These are phyloP conservation scores for Rhinophrynus dorsalis DNA, from an alignment of 2,797 vertebrate genomes.

Conservation along the genomic window DNA sequence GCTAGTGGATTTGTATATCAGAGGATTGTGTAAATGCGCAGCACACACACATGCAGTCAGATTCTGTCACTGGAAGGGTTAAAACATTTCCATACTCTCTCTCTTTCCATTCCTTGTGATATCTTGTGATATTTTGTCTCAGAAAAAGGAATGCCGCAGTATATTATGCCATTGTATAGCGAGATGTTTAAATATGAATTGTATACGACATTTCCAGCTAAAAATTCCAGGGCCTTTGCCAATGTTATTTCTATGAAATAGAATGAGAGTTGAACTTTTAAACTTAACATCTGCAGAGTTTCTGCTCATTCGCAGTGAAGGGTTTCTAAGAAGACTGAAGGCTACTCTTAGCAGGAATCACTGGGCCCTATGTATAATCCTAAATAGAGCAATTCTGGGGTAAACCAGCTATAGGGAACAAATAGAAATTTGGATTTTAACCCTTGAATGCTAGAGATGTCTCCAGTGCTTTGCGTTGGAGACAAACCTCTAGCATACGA, in stretches of 20 bases:
- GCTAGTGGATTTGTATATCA: too few species aligned
- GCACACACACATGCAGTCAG: too few species aligned
- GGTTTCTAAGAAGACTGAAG: constrained; percentile 17
- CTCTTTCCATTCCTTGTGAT: not conserved
- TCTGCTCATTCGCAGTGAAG: constrained; percentile 14
- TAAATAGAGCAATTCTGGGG: too few species aligned
- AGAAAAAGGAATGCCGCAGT: constrained; percentile 13
- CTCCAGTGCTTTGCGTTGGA: too few species aligned
- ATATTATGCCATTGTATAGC: constrained; percentile 28
- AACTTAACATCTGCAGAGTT: constrained; percentile 33
- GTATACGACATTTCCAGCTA: constrained; percentile 39
- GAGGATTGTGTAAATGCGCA: too few species aligned
- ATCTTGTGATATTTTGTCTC: constrained; percentile 31
- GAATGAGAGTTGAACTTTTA: constrained; percentile 39
- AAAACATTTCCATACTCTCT: not conserved
- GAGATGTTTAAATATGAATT: constrained; percentile 30
- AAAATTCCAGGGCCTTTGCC: constrained; percentile 37
- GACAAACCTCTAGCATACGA: too few species aligned
- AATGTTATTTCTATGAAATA: constrained; percentile 42
- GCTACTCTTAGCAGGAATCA: not conserved
- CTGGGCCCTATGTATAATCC: too few species aligned
- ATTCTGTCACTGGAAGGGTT: too few species aligned
- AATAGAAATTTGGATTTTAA: too few species aligned
- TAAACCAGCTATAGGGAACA: too few species aligned
- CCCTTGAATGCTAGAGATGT: too few species aligned